Base-by-base conservation (phyloP, 1,140 invertebrate species). In the Anastrepha obliqua region DNA sequence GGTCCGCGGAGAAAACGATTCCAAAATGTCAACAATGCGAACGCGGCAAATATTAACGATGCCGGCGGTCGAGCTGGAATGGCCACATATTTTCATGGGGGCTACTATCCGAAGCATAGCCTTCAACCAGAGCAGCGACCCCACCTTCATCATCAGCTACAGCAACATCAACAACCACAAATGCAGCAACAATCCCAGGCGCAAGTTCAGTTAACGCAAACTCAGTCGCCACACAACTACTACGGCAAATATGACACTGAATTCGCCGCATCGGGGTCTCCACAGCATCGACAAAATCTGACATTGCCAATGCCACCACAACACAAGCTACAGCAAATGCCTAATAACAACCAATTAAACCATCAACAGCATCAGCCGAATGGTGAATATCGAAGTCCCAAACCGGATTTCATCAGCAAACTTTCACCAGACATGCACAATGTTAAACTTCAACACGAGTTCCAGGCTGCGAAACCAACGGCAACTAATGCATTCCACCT, bases 201-300 rank as follows among this genome's bases (percentile, higher is more conserved):
- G 20, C 88, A 88, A 55, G 13, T 55, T 13, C 74, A 44, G 65
- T 67, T 20, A 5, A 13, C 67, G 47, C 87, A 88, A 13, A 39
- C 44, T 8, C 90, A 90, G 64, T 89, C 90, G 47, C 67, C 59
- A 17, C 91, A 92, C 65, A 91, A 92, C 17, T 92, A 92, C 85
- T 92, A 93, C 74, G 91, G 91, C 88, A 93, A 93, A 87, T 93
- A 92, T 88, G 91, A 92, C 60, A 91, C 91, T 88, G 91, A 93
- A 90, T 93, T 93, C 58, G 90, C 91, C 85, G 89, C 90, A 7
- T n/a, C 86, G 1, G 51, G 17, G 59, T 90, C 90, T 58, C 90
- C 91, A 8, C 90, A 91, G 11, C 90, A 90, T 65, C n/a, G 64
- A 3, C 7, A 20, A 15, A 44, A 51, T n/a, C 9, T 29, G 8